Evolutionary conservation across 2,888 invertebrate species (phyloP), one percentile per base, ranked within the genome.

Genomic region (Capitulum mitella): DNA sequence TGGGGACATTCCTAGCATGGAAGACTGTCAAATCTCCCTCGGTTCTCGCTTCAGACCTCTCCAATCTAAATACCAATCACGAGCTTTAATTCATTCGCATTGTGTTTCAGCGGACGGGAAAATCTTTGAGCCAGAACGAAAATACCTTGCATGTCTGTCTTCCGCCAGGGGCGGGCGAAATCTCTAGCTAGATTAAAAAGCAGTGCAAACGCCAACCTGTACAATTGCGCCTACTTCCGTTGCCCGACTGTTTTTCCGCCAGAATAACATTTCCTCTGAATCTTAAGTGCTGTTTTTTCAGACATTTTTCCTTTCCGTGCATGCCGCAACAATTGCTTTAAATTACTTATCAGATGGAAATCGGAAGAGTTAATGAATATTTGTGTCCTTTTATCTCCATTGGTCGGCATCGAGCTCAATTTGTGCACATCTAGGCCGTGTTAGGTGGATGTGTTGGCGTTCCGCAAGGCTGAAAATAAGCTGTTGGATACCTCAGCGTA

Each of bases 41-140:
- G 12, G 10, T 19, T 8, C 37, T 32, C 40, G 70, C 70, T 34
- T 40, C 26, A 37, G 26, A 40, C 19, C 70, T 22, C 16, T 22
- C 70, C 70, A 70, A 70, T 70, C 70, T 70, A 70, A 70, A 70
- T 70, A 70, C 70, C 70, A 70, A 70, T 70, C 40, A 37, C 37
- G 70, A 70, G 26, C 40, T 70, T 70, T 70, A 70, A 70, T 40
- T 70, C 70, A 70, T 70, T 40, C 40, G 29, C 40, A 70, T 70
- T 70, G 70, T 70, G 70, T 70, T 40, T 40, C 70, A 70, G 10
- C 22, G 29, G 40, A 70, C 40, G 26, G 40, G 70, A 70, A 70
- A 70, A 70, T 70, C 40, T 26, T 22, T 26, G 70, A 22, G 40
- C 37, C 3, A 70, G 26, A 37, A 40, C 8, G 70, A 26, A 70